Conservation (phyloP, 2,888 invertebrate species). For the Lepetodrilus schrolli region DNA sequence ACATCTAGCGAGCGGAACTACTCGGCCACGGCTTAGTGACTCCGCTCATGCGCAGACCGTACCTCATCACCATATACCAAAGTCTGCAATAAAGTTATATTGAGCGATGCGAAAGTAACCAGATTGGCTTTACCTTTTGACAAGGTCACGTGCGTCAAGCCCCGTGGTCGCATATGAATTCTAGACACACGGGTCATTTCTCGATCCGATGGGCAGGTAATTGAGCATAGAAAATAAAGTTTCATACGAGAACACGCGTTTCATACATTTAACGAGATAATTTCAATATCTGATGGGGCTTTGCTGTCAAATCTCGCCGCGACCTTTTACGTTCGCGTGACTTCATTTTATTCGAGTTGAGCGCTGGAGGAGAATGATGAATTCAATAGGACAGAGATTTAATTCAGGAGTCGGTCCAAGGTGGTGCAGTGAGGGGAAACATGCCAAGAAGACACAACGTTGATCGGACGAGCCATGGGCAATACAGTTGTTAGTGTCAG, state of each 20-base stretch:
- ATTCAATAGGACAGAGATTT: conserved; percentile 13
- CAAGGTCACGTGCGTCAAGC: conserved; percentile 17
- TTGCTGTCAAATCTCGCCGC: background rate
- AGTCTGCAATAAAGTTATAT: too few species aligned
- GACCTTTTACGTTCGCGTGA: conserved; percentile 24
- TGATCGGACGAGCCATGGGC: background rate
- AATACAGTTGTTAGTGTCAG: background rate
- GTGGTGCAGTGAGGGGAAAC: background rate
- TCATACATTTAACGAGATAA: conserved; percentile 23
- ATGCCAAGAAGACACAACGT: background rate
- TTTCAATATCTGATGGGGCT: conserved; percentile 26
- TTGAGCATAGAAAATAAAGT: conserved; percentile 13
- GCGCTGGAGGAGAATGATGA: conserved; percentile 1
- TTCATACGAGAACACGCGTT: conserved; percentile 11
- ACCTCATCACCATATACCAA: background rate
- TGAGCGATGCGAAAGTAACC: conserved; percentile 10
- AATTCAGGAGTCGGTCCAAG: background rate
- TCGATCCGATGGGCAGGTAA: conserved; percentile 16
- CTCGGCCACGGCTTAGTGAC: background rate
- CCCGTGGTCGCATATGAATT: background rate
- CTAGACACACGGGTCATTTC: background rate
- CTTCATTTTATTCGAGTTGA: conserved; percentile 20
- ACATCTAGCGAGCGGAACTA: background rate
- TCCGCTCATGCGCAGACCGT: background rate
- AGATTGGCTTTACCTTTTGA: background rate